Percentiles rank a stretch among this genome's conserved stretches.
phyloP scores from a whole-genome alignment of 1,140 invertebrate species.

The Tachypleus tridentatus region DNA sequence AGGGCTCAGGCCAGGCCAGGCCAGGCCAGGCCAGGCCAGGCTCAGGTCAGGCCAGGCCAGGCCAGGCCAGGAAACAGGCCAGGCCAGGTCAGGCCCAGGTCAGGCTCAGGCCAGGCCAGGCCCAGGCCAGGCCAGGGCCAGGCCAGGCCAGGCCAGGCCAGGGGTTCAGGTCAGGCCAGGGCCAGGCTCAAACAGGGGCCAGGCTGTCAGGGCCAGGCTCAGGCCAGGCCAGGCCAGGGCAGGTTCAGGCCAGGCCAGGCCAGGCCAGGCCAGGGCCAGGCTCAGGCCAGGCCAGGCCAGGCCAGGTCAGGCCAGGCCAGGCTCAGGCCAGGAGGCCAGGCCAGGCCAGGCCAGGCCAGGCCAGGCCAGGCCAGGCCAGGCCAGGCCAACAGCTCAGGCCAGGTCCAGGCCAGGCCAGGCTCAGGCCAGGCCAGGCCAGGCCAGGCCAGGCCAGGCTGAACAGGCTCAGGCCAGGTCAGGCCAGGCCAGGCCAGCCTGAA shows the following conservation, averaged over 20 bases:
- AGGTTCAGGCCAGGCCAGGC: too few relatives aligned
- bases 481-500: slow-evolving; percentile 23
- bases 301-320: slow-evolving; percentile 25
- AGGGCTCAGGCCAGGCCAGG: slow-evolving; percentile 21
- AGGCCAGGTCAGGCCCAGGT: too few relatives aligned
- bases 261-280: too few relatives aligned
- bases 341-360: slow-evolving; percentile 25
- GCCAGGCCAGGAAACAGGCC: too few relatives aligned
- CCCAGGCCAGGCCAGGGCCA: too few relatives aligned
- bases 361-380: slow-evolving; percentile 26
- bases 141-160: slow-evolving; percentile 13
- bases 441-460: slow-evolving; percentile 16
- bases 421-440: slow-evolving; percentile 19
- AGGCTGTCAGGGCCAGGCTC: slow-evolving; percentile 17
- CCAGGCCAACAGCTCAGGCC: too few relatives aligned
- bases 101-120: slow-evolving; percentile 25
- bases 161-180: too few relatives aligned
- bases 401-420: too few relatives aligned
- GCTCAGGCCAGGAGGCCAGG: slow-evolving; percentile 26
- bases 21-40: slow-evolving; percentile 25
- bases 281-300: slow-evolving; percentile 22
- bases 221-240: slow-evolving; percentile 17
- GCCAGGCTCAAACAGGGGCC: slow-evolving; percentile 14
- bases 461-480: slow-evolving; percentile 19
- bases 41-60: slow-evolving; percentile 23